Conservation (phyloP, 2,113 vertebrate species). For the Carollia perspicillata region DNA sequence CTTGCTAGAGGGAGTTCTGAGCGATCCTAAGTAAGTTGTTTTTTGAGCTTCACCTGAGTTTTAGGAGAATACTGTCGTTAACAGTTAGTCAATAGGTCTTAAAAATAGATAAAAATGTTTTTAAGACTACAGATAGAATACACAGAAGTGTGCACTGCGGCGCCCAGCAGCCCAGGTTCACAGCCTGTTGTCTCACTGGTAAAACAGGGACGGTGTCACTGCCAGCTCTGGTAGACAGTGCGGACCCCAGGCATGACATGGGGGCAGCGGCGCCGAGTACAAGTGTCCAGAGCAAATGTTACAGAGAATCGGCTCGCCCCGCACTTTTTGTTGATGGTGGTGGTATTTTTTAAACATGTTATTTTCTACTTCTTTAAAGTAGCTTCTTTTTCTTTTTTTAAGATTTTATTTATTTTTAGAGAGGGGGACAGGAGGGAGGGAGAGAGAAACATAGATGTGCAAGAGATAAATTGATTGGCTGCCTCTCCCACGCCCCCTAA, state of each 20-base stretch:
- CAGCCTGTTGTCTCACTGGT: not conserved
- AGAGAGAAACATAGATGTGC: too few relatives aligned
- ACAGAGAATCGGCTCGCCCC: not conserved
- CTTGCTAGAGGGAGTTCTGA: not conserved
- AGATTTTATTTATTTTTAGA: too few relatives aligned
- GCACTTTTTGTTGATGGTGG: not conserved
- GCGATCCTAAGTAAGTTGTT: not conserved
- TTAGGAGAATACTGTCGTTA: not conserved
- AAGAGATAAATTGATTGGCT: too few relatives aligned
- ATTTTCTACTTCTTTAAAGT: too few relatives aligned
- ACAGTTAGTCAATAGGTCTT: not conserved
- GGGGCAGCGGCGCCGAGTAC: not conserved
- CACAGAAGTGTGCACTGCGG: not conserved
- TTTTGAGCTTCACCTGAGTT: not conserved
- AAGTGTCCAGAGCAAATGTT: not conserved
- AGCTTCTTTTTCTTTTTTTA: too few relatives aligned
- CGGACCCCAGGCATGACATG: too few relatives aligned
- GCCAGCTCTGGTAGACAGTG: not conserved
- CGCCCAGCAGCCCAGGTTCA: not conserved
- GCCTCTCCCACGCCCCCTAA: too few relatives aligned
- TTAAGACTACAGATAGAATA: not conserved
- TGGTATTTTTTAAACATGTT: not conserved
- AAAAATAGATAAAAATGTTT: not conserved
- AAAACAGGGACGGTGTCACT: not conserved
- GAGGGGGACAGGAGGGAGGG: too few relatives aligned